Conservation (phyloP, 2,797 vertebrate genomes). For the Oryzias sinensis region DNA sequence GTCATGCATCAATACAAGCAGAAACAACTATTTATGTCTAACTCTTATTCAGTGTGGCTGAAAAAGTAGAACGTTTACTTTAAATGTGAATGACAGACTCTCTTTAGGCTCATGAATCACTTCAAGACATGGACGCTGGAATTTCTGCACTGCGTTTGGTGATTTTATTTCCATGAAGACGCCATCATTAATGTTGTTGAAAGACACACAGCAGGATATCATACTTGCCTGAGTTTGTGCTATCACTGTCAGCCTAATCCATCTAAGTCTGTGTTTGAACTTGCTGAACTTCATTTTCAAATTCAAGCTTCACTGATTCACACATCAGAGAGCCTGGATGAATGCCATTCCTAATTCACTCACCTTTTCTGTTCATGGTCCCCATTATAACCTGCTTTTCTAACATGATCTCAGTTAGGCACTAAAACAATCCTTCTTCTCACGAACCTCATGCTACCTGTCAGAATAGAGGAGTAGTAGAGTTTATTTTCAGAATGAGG, state of each 20-base stretch:
- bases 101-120: constrained; percentile 25
- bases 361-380: constrained; percentile 65
- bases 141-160: constrained; percentile 21
- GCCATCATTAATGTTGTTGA: constrained; percentile 33
- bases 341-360: constrained; percentile 65
- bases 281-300: constrained; percentile 62
- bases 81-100: constrained; percentile 41
- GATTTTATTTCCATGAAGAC: constrained; percentile 41
- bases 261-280: constrained; percentile 73
- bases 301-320: constrained; percentile 60
- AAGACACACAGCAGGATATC: constrained; percentile 37
- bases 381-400: constrained; percentile 55
- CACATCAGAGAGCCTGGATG: constrained; percentile 58
- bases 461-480: constrained; percentile 23
- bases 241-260: constrained; percentile 53
- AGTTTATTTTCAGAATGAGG: constrained; percentile 50
- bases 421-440: constrained; percentile 59
- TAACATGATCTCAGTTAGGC: constrained; percentile 61
- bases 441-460: constrained; percentile 37
- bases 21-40: constrained; percentile 1
- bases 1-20: neutral
- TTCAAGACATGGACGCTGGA: constrained; percentile 21
- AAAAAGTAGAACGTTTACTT: constrained; percentile 18
- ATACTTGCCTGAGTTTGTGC: constrained; percentile 45
- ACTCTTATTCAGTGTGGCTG: constrained; percentile 12